These are phyloP conservation scores for Eumeta japonica DNA, from an alignment of 1,140 invertebrate species.

Conservation along the genomic window DNA sequence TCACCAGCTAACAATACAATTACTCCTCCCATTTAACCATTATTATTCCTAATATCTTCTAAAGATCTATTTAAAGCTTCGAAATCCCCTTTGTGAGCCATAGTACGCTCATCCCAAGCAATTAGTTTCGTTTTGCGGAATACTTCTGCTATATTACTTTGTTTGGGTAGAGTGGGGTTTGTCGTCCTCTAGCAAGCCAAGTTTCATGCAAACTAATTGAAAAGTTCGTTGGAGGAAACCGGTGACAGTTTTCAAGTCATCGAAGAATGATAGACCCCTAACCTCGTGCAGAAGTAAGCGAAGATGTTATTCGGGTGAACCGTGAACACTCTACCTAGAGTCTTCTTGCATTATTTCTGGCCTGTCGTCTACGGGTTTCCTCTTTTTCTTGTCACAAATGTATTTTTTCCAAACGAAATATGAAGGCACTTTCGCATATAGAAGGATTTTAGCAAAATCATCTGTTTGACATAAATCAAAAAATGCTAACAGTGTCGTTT, in stretches of 20 bases:
- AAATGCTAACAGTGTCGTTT: constrained; percentile 44
- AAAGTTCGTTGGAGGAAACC: constrained; percentile 30
- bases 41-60: no score
- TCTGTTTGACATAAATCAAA: constrained; percentile 32
- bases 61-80: no score
- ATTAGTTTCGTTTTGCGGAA: no score
- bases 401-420: constrained; percentile 29
- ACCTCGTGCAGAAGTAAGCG: constrained; percentile 42
- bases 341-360: constrained; percentile 17
- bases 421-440: constrained; percentile 35
- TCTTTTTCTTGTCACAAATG: constrained; percentile 22
- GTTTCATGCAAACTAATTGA: constrained; percentile 28
- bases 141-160: no score
- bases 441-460: constrained; percentile 33
- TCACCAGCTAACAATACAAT: no score
- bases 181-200: constrained; percentile 21
- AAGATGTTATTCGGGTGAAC: constrained; percentile 34
- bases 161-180: no score
- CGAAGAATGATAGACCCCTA: constrained; percentile 47
- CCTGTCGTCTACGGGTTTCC: constrained; percentile 20
- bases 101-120: no score
- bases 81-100: no score
- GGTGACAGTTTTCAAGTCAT: constrained; percentile 44
- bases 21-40: no score
- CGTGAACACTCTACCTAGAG: constrained; percentile 29